Evolutionary conservation across 2,113 vertebrate species (phyloP).

Genomic region (Rhadina sibilatrix): DNA sequence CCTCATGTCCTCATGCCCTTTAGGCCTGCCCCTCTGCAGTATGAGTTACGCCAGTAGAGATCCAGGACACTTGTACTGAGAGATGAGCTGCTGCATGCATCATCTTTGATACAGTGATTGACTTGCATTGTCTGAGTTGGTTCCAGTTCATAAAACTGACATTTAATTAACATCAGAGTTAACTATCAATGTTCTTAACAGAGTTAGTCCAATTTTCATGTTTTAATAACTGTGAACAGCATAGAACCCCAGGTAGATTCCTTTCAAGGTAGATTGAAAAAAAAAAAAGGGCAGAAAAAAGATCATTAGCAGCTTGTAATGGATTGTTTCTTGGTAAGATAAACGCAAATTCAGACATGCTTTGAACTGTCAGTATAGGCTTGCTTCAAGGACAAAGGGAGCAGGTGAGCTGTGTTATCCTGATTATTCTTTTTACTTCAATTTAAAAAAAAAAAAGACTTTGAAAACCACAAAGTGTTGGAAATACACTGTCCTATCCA

Average conservation of each 20-base stretch:
- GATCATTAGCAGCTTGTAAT: not conserved
- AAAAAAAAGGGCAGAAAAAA: not conserved
- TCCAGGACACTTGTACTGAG: not conserved
- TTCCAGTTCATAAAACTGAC: not conserved
- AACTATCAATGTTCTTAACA: not conserved
- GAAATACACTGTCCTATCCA: not conserved
- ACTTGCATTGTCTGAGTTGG: not conserved
- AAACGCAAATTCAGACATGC: not conserved
- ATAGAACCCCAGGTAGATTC: not conserved
- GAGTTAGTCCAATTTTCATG: not conserved
- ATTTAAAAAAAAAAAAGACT: not conserved
- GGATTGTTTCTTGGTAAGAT: not conserved
- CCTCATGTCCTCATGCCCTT: not conserved
- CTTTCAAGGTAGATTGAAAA: not conserved
- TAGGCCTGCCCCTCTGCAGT: not conserved
- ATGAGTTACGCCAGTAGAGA: not conserved
- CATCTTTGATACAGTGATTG: not conserved
- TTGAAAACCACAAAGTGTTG: not conserved
- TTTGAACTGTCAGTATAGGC: not conserved
- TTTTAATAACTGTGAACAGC: constrained; percentile 20
- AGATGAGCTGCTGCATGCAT: not conserved
- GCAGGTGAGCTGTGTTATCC: not conserved
- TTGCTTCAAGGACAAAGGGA: not conserved
- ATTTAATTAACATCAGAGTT: not conserved
- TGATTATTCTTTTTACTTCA: not conserved